Conservation (phyloP, 53 echinoderm and acorn worm genomes). For the Patiria pectinifera region DNA sequence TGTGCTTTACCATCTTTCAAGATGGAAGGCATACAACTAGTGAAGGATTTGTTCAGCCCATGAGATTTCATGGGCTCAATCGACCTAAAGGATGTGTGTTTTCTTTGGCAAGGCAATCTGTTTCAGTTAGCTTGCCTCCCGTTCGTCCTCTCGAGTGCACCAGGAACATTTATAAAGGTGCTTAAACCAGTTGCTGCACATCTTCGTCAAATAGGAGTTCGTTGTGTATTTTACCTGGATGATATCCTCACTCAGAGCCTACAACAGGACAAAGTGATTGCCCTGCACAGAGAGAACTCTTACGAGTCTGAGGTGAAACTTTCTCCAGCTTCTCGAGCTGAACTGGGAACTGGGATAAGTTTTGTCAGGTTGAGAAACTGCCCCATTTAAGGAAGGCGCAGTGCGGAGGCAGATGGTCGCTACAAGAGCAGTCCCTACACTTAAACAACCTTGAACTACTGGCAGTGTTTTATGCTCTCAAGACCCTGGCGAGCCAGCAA, state of each 20-base stretch:
- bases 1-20: too few species aligned
- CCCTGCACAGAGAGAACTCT: not conserved
- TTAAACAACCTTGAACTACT: constrained; percentile 69
- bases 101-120: constrained; percentile 46
- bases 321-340: not conserved
- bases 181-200: too few species aligned
- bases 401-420: constrained; percentile 50
- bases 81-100: too few species aligned
- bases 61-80: too few species aligned
- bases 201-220: constrained; percentile 35
- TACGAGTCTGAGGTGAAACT: not conserved
- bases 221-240: constrained; percentile 9
- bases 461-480: constrained; percentile 66
- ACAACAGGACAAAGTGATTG: not conserved
- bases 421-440: constrained; percentile 36
- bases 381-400: not conserved
- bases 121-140: constrained; percentile 49
- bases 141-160: not conserved
- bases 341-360: not conserved
- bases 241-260: too few species aligned
- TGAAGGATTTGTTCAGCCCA: too few species aligned
- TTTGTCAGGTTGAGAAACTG: not conserved
- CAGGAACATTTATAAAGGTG: constrained; percentile 71
- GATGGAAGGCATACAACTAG: too few species aligned
- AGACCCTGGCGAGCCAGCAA: constrained; percentile 39